Percentiles rank a stretch among this genome's conserved stretches.
Evolutionary conservation across 35 echinoderm and acorn worm genomes (phyloP).

Genomic region (Acanthaster planci): DNA sequence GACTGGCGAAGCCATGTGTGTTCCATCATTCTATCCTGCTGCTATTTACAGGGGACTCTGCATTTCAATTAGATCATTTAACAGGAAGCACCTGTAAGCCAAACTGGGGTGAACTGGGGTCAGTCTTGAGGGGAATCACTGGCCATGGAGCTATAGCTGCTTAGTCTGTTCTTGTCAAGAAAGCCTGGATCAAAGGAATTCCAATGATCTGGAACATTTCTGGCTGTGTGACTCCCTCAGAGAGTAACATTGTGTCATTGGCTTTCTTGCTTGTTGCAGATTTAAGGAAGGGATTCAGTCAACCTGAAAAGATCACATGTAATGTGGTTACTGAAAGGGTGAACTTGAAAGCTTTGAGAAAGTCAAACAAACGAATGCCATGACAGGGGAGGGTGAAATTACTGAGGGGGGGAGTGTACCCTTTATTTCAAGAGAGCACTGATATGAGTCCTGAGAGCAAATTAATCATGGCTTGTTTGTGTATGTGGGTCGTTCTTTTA

Average conservation of each 20-base stretch:
- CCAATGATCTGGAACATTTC: not conserved
- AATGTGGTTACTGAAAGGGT: no score
- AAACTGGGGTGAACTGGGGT: slow-evolving; percentile 7
- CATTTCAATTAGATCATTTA: slow-evolving; percentile 27
- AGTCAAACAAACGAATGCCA: no score
- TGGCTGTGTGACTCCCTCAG: not conserved
- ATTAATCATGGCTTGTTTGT: no score
- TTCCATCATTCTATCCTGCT: not conserved
- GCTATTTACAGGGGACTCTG: not conserved
- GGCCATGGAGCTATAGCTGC: not conserved
- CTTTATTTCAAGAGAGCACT: no score
- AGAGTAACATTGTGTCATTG: not conserved
- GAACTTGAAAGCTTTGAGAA: no score
- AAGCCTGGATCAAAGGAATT: not conserved
- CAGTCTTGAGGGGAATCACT: not conserved
- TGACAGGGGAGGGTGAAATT: no score
- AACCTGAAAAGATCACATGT: no score
- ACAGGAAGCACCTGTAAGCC: slow-evolving; percentile 14
- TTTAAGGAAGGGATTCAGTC: no score
- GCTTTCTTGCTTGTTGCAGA: not conserved
- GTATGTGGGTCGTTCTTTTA: no score
- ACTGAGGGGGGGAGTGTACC: no score
- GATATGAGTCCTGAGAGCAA: no score
- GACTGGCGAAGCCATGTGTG: not conserved
- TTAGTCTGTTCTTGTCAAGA: not conserved